phyloP scores from a whole-genome alignment of 1,140 invertebrate species.

The Leptopilina boulardi region DNA sequence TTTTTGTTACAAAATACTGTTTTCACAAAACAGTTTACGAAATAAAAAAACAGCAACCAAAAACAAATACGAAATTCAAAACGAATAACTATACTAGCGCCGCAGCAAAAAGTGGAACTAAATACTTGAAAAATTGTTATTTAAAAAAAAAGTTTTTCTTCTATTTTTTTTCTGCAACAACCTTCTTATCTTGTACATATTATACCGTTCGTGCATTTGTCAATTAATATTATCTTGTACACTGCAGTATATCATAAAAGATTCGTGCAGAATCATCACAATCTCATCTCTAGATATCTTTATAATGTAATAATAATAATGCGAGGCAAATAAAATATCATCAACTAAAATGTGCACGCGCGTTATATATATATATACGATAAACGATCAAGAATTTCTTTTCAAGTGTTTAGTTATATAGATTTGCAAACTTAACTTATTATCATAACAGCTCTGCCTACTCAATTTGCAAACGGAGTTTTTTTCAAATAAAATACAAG shows the following conservation, averaged over 20 bases:
- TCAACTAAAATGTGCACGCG: too few species aligned
- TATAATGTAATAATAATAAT: not conserved
- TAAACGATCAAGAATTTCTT: not conserved
- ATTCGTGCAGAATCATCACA: not conserved
- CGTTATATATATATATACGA: not conserved
- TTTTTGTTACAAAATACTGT: too few species aligned
- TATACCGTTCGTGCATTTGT: not conserved
- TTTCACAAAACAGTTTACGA: too few species aligned
- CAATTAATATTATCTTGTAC: not conserved
- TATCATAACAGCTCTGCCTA: slow-evolving; percentile 9
- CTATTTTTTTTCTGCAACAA: too few species aligned
- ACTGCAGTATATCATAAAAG: not conserved
- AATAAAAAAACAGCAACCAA: too few species aligned
- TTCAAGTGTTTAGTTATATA: slow-evolving; percentile 15
- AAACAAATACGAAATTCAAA: too few species aligned
- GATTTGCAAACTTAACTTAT: not conserved
- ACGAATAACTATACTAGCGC: too few species aligned
- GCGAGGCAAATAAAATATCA: not conserved
- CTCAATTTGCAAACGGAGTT: not conserved
- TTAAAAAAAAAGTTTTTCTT: too few species aligned
- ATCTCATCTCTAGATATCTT: not conserved
- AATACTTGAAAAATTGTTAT: too few species aligned
- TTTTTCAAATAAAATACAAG: not conserved
- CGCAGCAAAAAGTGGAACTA: too few species aligned
- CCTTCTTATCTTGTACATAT: too few species aligned